These are phyloP conservation scores for Scophthalmus maximus DNA, from an alignment of 2,113 vertebrate genomes.

Conservation along the genomic window DNA sequence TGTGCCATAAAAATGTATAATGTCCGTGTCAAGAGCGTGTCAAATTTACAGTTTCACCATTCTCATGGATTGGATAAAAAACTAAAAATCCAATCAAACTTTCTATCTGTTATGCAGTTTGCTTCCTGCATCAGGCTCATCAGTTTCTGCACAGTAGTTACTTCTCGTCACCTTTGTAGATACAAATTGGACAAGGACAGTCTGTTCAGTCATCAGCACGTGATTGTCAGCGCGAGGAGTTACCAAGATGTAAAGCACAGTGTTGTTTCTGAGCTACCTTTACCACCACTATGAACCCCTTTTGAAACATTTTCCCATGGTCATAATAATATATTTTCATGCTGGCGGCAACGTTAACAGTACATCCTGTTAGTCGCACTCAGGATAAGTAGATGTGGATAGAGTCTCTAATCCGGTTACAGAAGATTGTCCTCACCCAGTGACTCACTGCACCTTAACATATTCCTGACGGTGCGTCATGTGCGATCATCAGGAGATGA, in stretches of 20 bases:
- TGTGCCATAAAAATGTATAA: not conserved
- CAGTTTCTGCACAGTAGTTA: too few species aligned
- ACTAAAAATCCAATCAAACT: too few species aligned
- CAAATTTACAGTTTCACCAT: not conserved
- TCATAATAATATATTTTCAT: not conserved
- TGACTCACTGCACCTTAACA: constrained; percentile 48
- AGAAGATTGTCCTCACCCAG: constrained; percentile 35
- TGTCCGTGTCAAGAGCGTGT: not conserved
- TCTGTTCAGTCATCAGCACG: too few species aligned
- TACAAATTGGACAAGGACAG: too few species aligned
- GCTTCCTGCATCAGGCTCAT: too few species aligned
- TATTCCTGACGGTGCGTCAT: constrained; percentile 27
- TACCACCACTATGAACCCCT: not conserved
- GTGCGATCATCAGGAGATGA: constrained; percentile 3
- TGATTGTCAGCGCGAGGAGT: too few species aligned
- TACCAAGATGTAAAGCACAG: not conserved
- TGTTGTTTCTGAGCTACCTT: not conserved
- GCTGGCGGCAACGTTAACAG: constrained; percentile 7
- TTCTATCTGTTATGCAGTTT: too few species aligned
- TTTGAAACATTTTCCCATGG: not conserved
- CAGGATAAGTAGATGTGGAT: constrained; percentile 21
- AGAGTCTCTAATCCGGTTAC: constrained; percentile 55
- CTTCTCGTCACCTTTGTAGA: too few species aligned
- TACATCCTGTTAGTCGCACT: constrained; percentile 45
- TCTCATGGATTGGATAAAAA: too few species aligned